A percentile compares a stretch with the other conserved stretches of the same genome.
phyloP scores from a whole-genome alignment of 2,113 vertebrate genomes.

The Petrocephalus zakoni region DNA sequence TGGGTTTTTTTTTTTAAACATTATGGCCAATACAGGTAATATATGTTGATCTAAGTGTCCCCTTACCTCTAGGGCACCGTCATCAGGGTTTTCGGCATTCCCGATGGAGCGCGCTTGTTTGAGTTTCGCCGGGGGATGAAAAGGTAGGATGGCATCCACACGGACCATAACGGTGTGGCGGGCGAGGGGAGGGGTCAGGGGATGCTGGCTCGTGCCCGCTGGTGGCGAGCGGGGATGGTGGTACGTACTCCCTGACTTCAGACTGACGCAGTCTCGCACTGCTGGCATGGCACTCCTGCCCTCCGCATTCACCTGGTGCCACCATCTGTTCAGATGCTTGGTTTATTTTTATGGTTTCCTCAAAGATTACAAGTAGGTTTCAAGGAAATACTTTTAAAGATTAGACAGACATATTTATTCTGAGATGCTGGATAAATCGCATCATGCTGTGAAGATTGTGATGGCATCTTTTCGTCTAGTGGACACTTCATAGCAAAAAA shows the following conservation, averaged over 20 bases:
- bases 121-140: slow-evolving; percentile 94
- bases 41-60: neutral
- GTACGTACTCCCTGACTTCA: too few relatives aligned
- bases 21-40: neutral
- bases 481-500: neutral
- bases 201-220: neutral
- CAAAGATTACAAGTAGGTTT: neutral
- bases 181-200: neutral
- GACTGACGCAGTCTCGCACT: neutral
- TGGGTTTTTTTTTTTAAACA: neutral
- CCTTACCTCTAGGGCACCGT: slow-evolving; percentile 75
- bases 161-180: neutral
- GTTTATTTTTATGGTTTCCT: neutral
- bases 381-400: neutral
- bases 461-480: neutral
- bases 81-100: slow-evolving; percentile 85
- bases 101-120: slow-evolving; percentile 81
- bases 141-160: slow-evolving; percentile 60
- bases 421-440: neutral
- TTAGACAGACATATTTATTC: neutral
- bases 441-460: neutral
- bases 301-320: neutral
- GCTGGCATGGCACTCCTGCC: neutral
- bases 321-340: neutral
- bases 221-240: too few relatives aligned